Conservation (phyloP, 2,888 invertebrate species). For the Neria commutata region DNA sequence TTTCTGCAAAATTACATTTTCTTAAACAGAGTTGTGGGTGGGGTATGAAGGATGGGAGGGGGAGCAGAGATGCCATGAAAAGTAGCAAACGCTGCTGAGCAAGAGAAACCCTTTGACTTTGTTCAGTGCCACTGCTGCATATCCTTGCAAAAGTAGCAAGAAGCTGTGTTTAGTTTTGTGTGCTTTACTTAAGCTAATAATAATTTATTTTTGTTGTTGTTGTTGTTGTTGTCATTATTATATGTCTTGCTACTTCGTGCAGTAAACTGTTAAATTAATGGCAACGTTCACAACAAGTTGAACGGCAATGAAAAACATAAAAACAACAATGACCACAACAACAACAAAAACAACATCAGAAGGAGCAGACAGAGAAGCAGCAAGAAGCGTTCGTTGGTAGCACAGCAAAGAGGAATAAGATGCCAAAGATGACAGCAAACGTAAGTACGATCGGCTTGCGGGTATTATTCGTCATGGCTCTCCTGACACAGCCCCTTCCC, state of each 20-base stretch:
- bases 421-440: not conserved
- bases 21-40: too few species aligned
- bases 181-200: not conserved
- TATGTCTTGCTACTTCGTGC: too few species aligned
- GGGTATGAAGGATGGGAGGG: too few species aligned
- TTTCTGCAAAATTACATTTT: not conserved
- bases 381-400: too few species aligned
- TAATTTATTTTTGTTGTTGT: slow-evolving; percentile 2
- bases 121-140: not conserved
- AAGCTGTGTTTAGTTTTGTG: too few species aligned
- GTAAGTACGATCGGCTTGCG: not conserved
- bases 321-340: not conserved
- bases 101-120: too few species aligned
- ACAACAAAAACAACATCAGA: not conserved
- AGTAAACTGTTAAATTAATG: slow-evolving; percentile 15
- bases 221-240: too few species aligned
- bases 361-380: too few species aligned
- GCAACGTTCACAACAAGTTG: slow-evolving; percentile 8
- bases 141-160: too few species aligned
- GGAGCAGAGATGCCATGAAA: too few species aligned
- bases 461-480: slow-evolving; percentile 5
- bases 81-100: too few species aligned
- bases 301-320: slow-evolving; percentile 1
- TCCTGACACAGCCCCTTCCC: not conserved
- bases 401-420: not conserved